Evolutionary conservation across 2,888 invertebrate genomes (phyloP), one percentile per base, ranked within the genome.

Genomic region (Steinernema hermaphroditum): DNA sequence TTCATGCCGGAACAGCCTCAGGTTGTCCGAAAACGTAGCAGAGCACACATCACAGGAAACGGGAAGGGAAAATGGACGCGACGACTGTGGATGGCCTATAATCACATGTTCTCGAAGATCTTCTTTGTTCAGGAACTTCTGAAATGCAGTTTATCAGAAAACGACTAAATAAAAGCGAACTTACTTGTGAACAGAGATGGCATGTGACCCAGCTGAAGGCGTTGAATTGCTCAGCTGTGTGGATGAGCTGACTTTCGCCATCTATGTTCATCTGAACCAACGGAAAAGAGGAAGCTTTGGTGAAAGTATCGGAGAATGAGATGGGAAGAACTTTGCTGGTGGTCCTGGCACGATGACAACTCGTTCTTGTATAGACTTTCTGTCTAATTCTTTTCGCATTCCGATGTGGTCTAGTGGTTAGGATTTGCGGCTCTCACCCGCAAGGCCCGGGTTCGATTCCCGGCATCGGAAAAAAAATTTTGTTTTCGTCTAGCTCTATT

Each of bases 361-460:
- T n/a, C n/a, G n/a, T n/a, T n/a, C n/a, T n/a, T n/a, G n/a, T n/a
- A n/a, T n/a, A n/a, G n/a, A n/a, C n/a, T n/a, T n/a, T n/a, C n/a
- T n/a, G n/a, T n/a, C n/a, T n/a, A n/a, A n/a, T n/a, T n/a, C n/a
- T n/a, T n/a, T n/a, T n/a, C n/a, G 37, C 12, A n/a, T 72, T 78
- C 78, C 78, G 78, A 70, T 79, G 79, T 83, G 81, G 82, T 81
- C 81, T 81, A 81, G 82, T 83, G 81, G 82, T 82, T 83, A 81
- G 82, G 81, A 81, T 81, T 81, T 78, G 75, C 73, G 81, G 81
- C 82, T 81, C 82, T 81, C 81, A 81, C 81, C 81, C 81, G 73
- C 75, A 77, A 81, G 81, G 81, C 81, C 82, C 80, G 81, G 81
- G 81, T 81, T 81, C 81, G 81, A 81, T 83, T 81, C 81, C 81